These are phyloP conservation scores for Pyrrhosoma nymphula DNA, from an alignment of 2,888 invertebrate genomes.

Conservation along the genomic window DNA sequence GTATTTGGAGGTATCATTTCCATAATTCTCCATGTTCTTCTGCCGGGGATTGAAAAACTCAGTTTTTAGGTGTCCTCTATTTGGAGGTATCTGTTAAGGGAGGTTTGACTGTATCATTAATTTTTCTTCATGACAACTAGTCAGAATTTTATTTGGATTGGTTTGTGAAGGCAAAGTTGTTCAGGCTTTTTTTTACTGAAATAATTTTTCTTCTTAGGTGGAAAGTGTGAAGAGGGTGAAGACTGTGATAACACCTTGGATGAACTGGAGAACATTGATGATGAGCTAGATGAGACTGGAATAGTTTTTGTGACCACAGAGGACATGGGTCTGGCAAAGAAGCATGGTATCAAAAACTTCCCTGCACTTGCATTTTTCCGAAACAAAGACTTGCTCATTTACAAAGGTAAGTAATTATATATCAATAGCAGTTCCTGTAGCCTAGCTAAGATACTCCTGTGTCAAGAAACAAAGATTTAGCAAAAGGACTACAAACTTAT, in stretches of 20 bases:
- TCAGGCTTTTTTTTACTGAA: background rate
- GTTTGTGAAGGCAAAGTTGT: background rate
- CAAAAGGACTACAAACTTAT: too few species aligned
- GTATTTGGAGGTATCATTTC: too few species aligned
- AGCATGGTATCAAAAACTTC: constrained; percentile 90
- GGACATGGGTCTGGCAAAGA: constrained; percentile 89
- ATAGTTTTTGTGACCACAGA: constrained; percentile 97
- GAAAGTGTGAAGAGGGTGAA: constrained; percentile 92
- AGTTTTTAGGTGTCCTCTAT: too few species aligned
- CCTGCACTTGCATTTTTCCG: constrained; percentile 94
- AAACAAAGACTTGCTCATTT: constrained; percentile 92
- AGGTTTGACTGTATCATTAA: too few species aligned
- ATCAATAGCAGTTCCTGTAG: too few species aligned
- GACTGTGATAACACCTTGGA: constrained; percentile 92
- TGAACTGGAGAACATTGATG: constrained; percentile 94
- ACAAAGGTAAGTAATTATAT: constrained; percentile 80
- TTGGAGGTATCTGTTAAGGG: too few species aligned
- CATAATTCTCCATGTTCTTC: too few species aligned
- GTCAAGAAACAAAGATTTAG: too few species aligned
- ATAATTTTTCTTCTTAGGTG: constrained; percentile 79
- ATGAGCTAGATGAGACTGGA: constrained; percentile 94
- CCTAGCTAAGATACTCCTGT: too few species aligned
- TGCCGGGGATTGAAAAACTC: too few species aligned
- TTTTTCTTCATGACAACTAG: too few species aligned
- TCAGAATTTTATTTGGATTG: too few species aligned